Evolutionary conservation across 2,797 vertebrate species (phyloP).

Genomic region (Manis javanica): DNA sequence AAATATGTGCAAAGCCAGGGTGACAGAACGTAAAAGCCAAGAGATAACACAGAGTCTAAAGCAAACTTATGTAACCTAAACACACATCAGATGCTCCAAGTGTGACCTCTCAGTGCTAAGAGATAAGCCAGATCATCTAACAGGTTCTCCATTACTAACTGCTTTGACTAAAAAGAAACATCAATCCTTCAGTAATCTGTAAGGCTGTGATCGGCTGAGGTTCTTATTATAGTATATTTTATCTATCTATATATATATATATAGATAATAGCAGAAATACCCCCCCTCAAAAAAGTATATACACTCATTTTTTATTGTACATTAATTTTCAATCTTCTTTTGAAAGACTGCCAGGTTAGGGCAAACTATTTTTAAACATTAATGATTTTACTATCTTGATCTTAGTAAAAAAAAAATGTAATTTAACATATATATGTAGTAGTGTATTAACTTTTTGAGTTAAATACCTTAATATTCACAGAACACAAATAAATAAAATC

Average conservation of each 20-base stretch:
- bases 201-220: background rate
- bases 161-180: conserved; percentile 14
- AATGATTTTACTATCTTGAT: background rate
- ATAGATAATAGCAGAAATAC: background rate
- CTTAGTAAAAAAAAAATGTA: background rate
- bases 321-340: background rate
- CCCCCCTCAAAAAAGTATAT: background rate
- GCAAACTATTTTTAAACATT: background rate
- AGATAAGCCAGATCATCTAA: background rate
- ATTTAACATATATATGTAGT: background rate
- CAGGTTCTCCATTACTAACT: background rate
- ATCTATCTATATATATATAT: too few species aligned
- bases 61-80: background rate
- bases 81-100: background rate
- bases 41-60: background rate
- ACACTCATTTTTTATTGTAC: background rate
- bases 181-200: background rate
- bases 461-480: background rate
- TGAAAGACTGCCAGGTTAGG: background rate
- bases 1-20: background rate
- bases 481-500: conserved; percentile 36
- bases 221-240: background rate
- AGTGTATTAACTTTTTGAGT: background rate
- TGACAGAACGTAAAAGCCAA: background rate
- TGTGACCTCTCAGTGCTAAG: background rate